phyloP scores from a whole-genome alignment of 2,113 vertebrate genomes.

The Chunga burmeisteri region DNA sequence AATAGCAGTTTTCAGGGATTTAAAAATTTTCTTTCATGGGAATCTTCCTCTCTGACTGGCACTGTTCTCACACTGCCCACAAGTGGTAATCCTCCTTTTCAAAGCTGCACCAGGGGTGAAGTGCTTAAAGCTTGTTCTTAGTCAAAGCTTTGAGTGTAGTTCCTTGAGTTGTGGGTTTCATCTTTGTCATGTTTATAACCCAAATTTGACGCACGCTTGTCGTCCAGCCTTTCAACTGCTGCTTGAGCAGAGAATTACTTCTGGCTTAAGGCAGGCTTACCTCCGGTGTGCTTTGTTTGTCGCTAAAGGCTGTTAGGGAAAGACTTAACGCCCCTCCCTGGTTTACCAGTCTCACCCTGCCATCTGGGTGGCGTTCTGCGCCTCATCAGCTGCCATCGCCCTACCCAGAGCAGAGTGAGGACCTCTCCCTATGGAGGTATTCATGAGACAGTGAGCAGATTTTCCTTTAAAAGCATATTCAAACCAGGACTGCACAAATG shows the following conservation, averaged over 20 bases:
- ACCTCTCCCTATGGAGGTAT: background rate
- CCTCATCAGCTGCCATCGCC: background rate
- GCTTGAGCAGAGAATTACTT: background rate
- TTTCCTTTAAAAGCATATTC: background rate
- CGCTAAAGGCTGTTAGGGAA: background rate
- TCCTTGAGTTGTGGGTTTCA: background rate
- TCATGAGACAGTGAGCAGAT: background rate
- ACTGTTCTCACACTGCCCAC: background rate
- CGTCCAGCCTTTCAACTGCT: background rate
- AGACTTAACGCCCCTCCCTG: background rate
- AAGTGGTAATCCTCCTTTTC: background rate
- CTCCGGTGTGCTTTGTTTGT: accelerated
- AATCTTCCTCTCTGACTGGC: background rate
- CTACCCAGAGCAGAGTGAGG: background rate
- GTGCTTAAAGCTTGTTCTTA: background rate
- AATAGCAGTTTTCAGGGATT: background rate
- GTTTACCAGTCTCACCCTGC: background rate
- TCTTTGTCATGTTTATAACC: background rate
- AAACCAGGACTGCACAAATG: background rate
- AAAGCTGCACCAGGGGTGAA: background rate
- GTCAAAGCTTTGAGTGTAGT: background rate
- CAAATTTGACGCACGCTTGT: accelerated
- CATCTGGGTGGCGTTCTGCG: background rate
- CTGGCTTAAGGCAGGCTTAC: background rate
- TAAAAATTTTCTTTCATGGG: background rate